Percentiles rank a stretch among this genome's conserved stretches.
These are phyloP conservation scores for Penaeus chinensis DNA, from an alignment of 1,140 invertebrate species.

Conservation along the genomic window DNA sequence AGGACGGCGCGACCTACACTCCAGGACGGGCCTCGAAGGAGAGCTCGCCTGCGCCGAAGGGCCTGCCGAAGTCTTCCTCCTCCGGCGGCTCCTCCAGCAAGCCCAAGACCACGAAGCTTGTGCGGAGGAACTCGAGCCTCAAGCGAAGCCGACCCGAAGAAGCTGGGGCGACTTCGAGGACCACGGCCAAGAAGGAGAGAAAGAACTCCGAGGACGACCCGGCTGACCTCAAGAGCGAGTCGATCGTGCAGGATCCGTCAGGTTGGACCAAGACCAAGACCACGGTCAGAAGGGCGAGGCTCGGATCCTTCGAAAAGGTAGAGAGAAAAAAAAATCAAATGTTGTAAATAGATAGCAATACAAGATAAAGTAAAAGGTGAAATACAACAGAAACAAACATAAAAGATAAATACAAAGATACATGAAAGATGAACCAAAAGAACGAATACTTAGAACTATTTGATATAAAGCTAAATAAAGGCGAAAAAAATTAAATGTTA, in stretches of 20 bases:
- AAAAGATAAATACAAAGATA: too few species aligned
- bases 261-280: constrained; percentile 51
- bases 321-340: neutral
- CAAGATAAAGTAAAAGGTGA: neutral
- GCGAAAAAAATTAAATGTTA: too few species aligned
- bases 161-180: neutral
- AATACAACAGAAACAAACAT: neutral
- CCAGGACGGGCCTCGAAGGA: neutral
- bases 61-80: constrained; percentile 1
- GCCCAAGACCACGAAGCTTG: constrained; percentile 16
- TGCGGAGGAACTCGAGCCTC: constrained; percentile 45
- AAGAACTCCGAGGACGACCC: constrained; percentile 36
- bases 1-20: neutral
- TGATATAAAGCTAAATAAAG: too few species aligned
- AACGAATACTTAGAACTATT: too few species aligned
- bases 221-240: constrained; percentile 30
- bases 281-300: constrained; percentile 48
- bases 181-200: constrained; percentile 45
- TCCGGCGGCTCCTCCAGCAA: neutral
- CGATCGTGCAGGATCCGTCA: constrained; percentile 30
- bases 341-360: neutral
- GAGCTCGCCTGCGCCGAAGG: neutral
- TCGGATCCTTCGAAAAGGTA: constrained; percentile 48
- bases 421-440: too few species aligned
- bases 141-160: constrained; percentile 45